Percentiles rank a stretch among this genome's conserved stretches.
phyloP scores from a whole-genome alignment of 1,140 invertebrate species.

The Prorops nasuta region DNA sequence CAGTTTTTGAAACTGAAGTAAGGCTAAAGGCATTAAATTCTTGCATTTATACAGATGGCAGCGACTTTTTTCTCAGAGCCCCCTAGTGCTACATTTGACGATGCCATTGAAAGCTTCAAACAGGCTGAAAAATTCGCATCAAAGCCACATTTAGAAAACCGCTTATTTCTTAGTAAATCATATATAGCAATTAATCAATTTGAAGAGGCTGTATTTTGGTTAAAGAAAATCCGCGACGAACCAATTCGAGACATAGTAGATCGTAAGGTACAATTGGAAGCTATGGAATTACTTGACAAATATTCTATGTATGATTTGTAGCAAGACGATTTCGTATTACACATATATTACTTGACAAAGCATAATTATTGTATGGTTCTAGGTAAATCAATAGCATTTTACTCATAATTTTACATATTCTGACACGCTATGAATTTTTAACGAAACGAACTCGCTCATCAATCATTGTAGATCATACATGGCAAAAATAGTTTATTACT shows the following conservation, averaged over 20 bases:
- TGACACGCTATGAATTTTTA: too few relatives aligned
- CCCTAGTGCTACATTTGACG: slow-evolving; percentile 64
- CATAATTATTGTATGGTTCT: neutral
- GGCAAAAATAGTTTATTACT: too few relatives aligned
- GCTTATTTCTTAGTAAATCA: slow-evolving; percentile 70
- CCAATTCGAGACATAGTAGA: slow-evolving; percentile 52
- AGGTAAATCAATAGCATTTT: too few relatives aligned
- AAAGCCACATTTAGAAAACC: slow-evolving; percentile 69
- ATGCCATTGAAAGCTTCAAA: slow-evolving; percentile 67
- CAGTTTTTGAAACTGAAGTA: slow-evolving; percentile 6
- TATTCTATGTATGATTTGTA: slow-evolving; percentile 38
- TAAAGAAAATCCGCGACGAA: slow-evolving; percentile 56
- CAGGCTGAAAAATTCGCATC: slow-evolving; percentile 64
- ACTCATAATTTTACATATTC: too few relatives aligned
- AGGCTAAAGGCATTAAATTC: neutral
- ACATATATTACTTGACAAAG: neutral
- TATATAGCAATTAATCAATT: slow-evolving; percentile 61
- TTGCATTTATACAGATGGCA: slow-evolving; percentile 51
- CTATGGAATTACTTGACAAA: slow-evolving; percentile 34
- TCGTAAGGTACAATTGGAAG: slow-evolving; percentile 39
- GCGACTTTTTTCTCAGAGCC: slow-evolving; percentile 67
- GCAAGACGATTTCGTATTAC: slow-evolving; percentile 3
- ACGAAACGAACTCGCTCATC: too few relatives aligned
- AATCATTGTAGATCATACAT: too few relatives aligned
- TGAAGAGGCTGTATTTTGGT: slow-evolving; percentile 59